phyloP scores from a whole-genome alignment of 1,140 invertebrate genomes.

The Zaprionus camerounensis region DNA sequence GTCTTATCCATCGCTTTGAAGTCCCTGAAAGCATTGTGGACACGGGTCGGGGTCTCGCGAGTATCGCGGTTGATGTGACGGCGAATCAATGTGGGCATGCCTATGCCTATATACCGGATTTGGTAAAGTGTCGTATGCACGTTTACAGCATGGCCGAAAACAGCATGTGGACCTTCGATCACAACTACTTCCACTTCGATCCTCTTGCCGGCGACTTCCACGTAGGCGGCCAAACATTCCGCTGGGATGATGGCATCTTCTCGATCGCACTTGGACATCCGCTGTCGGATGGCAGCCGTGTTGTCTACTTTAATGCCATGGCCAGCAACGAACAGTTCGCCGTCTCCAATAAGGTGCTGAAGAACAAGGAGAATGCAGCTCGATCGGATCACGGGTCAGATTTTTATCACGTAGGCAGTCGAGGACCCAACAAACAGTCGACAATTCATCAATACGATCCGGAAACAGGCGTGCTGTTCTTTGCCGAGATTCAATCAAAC shows the following conservation, averaged over 20 bases:
- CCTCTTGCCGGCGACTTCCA: slow-evolving; percentile 88
- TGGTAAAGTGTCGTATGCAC: slow-evolving; percentile 88
- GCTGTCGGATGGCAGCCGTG: slow-evolving; percentile 85
- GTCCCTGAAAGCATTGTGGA: slow-evolving; percentile 73
- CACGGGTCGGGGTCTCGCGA: slow-evolving; percentile 86
- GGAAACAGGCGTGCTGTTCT: slow-evolving; percentile 87
- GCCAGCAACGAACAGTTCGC: slow-evolving; percentile 87
- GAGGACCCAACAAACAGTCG: slow-evolving; percentile 87
- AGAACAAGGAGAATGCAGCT: slow-evolving; percentile 86
- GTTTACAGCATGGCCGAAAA: slow-evolving; percentile 87
- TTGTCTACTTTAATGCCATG: slow-evolving; percentile 89
- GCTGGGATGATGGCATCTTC: slow-evolving; percentile 91
- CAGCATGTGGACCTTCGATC: slow-evolving; percentile 88
- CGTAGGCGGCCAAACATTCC: slow-evolving; percentile 87
- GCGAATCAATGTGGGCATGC: slow-evolving; percentile 87
- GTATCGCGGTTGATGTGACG: slow-evolving; percentile 88
- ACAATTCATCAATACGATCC: slow-evolving; percentile 87
- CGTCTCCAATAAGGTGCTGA: slow-evolving; percentile 87
- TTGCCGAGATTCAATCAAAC: slow-evolving; percentile 87
- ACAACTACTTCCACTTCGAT: slow-evolving; percentile 91
- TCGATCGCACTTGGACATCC: slow-evolving; percentile 87
- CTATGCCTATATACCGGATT: slow-evolving; percentile 90
- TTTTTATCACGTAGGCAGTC: slow-evolving; percentile 86
- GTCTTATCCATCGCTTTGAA: slow-evolving; percentile 63
- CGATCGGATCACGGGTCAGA: slow-evolving; percentile 86